These are phyloP conservation scores for Andrena dorsata DNA, from an alignment of 2,888 invertebrate species.

Conservation along the genomic window DNA sequence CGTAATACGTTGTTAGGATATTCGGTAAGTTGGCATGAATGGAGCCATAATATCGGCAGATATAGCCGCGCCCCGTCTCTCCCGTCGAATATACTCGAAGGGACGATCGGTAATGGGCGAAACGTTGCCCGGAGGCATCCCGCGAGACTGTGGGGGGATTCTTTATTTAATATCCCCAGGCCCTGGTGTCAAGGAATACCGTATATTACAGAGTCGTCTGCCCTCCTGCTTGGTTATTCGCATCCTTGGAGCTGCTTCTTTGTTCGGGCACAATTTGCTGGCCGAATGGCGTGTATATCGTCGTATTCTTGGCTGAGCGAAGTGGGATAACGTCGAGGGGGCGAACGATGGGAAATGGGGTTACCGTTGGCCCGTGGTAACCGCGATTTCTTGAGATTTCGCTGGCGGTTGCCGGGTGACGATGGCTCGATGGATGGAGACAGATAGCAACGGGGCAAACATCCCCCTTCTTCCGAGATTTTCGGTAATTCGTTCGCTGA, in stretches of 20 bases:
- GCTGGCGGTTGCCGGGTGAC: slow-evolving; percentile 8
- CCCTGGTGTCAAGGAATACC: slow-evolving; percentile 79
- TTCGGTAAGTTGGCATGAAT: slow-evolving; percentile 80
- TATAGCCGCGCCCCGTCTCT: slow-evolving; percentile 62
- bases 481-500: neutral
- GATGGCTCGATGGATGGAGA: slow-evolving; percentile 1
- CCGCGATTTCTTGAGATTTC: slow-evolving; percentile 28
- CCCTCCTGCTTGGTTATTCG: slow-evolving; percentile 61
- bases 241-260: slow-evolving; percentile 52
- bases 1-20: slow-evolving; percentile 75
- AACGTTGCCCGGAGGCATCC: slow-evolving; percentile 73
- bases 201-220: slow-evolving; percentile 66
- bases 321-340: slow-evolving; percentile 18
- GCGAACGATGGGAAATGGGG: slow-evolving; percentile 42
- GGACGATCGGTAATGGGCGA: slow-evolving; percentile 74
- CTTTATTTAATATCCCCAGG: slow-evolving; percentile 82
- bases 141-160: slow-evolving; percentile 76
- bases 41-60: slow-evolving; percentile 73
- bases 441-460: neutral
- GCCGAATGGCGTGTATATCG: slow-evolving; percentile 37
- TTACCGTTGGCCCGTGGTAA: slow-evolving; percentile 9
- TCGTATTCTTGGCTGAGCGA: slow-evolving; percentile 22
- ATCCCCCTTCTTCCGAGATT: neutral
- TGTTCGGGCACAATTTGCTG: slow-evolving; percentile 51
- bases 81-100: slow-evolving; percentile 64